Base-by-base conservation (phyloP, 2,113 vertebrate species). In the Eptesicus fuscus region DNA sequence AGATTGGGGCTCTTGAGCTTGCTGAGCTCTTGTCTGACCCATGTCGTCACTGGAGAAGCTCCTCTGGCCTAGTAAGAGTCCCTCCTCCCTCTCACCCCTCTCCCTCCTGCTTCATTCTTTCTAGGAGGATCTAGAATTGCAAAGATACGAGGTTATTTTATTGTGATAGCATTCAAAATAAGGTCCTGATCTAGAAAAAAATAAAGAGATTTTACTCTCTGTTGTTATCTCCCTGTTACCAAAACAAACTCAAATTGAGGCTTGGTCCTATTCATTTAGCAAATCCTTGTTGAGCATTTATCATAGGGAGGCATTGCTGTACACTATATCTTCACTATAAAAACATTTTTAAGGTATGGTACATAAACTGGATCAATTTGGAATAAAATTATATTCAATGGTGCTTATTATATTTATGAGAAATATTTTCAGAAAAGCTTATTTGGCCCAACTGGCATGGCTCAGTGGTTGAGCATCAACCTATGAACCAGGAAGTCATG, bases 341-440 rank as follows among this genome's bases (percentile, higher is more conserved):
- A 88, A 94, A 83, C 32, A 61, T 22, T 11, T 51, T 88, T 91
- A 77, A 53, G 83, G 51, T 93, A 79, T 83, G 70, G 79, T 40
- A 91, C 63, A 25, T 96, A 95, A 94, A 83, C 83, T 91, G 44
- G 32, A 51, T 83, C 88, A 37, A 44, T 76, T 79, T 87, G 92
- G 74, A 93, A 91, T 93, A 93, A 65, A 78, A 71, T 96, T 82
- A 44, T 86, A 56, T 82, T 88, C 53, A 83, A 7, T 93, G 79
- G 25, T 85, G 47, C 77, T 73, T 92, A 22, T 78, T 89, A 71
- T 30, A 79, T 83, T 91, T 91, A 71, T 93, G 83, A 93, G 84
- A 92, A 90, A 20, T 95, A 47, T 78, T 89, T 94, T 93, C 70
- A 89, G 70, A 78, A 83, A 88, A 79, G 20, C 63, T 65, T 65